Conservation (phyloP, 2,797 vertebrate species). For the Fistularia commersonii region DNA sequence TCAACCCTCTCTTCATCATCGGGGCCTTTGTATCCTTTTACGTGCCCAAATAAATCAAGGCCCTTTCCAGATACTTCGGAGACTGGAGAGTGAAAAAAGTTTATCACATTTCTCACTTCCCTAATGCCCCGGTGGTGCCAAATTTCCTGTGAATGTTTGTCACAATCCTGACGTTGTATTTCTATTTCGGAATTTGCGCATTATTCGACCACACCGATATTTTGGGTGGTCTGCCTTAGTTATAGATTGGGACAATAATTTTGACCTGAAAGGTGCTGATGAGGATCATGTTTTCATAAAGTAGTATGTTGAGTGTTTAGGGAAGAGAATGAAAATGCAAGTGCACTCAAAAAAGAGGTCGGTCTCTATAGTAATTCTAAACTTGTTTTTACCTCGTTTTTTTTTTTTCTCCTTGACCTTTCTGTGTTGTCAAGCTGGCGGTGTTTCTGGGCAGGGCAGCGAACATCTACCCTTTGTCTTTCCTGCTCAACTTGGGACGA, state of each 20-base stretch:
- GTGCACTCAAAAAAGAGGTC: too few species aligned
- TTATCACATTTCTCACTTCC: neutral
- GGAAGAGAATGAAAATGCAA: too few species aligned
- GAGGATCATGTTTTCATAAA: too few species aligned
- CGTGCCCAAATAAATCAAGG: neutral
- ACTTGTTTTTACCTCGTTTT: neutral
- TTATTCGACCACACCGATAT: too few species aligned
- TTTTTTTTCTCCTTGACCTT: slow-evolving; percentile 58
- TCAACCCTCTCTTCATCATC: slow-evolving; percentile 91
- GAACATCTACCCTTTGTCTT: slow-evolving; percentile 96
- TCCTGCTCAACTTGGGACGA: slow-evolving; percentile 93
- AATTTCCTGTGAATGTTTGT: neutral
- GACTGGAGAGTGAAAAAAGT: neutral
- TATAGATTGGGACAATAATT: too few species aligned
- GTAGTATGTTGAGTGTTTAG: too few species aligned
- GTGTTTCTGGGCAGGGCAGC: slow-evolving; percentile 94
- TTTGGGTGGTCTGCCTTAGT: too few species aligned
- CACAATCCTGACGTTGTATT: too few species aligned
- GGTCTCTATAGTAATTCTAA: too few species aligned
- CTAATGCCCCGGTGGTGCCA: neutral
- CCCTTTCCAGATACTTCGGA: neutral
- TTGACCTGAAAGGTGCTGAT: too few species aligned
- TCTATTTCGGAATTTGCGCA: too few species aligned
- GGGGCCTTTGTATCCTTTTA: slow-evolving; percentile 94
- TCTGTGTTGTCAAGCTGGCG: slow-evolving; percentile 76